Conservation (phyloP, 2,797 vertebrate species). For the Bovichtus diacanthus region DNA sequence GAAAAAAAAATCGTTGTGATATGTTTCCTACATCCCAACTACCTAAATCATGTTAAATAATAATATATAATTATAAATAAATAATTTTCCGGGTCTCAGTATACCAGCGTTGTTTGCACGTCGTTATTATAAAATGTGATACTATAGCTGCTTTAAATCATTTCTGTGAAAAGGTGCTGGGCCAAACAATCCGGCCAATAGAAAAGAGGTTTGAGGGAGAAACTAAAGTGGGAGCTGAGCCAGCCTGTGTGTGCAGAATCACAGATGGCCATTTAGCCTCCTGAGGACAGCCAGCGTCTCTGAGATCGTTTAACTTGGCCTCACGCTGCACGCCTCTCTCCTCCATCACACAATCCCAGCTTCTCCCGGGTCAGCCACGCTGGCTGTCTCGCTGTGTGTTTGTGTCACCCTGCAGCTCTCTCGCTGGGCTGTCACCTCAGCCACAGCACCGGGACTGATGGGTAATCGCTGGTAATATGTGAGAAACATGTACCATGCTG, state of each 20-base stretch:
- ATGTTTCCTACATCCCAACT: no score
- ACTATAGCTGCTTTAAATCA: neutral
- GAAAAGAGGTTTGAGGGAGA: slow-evolving; percentile 35
- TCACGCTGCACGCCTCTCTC: slow-evolving; percentile 65
- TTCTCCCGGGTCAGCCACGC: slow-evolving; percentile 41
- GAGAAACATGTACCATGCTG: slow-evolving; percentile 5
- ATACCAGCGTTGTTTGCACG: neutral
- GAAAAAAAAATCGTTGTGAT: no score
- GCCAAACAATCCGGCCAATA: neutral
- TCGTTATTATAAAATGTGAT: neutral
- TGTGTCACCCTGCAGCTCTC: slow-evolving; percentile 61
- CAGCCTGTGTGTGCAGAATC: slow-evolving; percentile 75
- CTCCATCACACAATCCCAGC: slow-evolving; percentile 56
- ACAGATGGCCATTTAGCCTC: slow-evolving; percentile 89
- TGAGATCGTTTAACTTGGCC: slow-evolving; percentile 80
- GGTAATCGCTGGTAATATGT: slow-evolving; percentile 35
- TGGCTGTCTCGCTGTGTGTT: slow-evolving; percentile 46
- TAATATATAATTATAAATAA: no score
- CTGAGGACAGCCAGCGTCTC: slow-evolving; percentile 76
- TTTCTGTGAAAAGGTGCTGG: neutral
- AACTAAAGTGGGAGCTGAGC: slow-evolving; percentile 53
- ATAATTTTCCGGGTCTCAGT: no score
- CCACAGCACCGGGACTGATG: slow-evolving; percentile 62
- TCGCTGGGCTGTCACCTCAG: slow-evolving; percentile 56
- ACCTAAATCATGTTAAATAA: no score